Evolutionary conservation across 1,140 invertebrate genomes (phyloP).

Genomic region (Ectropis grisescens): DNA sequence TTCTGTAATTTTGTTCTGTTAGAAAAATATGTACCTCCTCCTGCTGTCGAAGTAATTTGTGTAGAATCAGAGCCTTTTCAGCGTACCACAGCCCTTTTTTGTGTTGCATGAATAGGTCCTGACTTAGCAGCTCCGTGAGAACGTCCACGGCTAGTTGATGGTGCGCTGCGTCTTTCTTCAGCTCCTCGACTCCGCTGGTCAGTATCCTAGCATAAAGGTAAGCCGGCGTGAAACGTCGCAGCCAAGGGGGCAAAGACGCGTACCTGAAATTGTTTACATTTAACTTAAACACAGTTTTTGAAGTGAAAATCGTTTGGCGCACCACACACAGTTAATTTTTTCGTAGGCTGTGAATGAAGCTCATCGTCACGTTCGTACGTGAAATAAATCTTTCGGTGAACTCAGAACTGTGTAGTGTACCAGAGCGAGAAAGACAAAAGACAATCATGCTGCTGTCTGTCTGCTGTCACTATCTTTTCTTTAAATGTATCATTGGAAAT

Average conservation of each 20-base stretch:
- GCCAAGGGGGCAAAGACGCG: conserved; percentile 29
- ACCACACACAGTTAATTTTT: too few species aligned
- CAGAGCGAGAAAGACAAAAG: too few species aligned
- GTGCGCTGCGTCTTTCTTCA: conserved; percentile 27
- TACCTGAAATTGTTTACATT: conserved; percentile 43
- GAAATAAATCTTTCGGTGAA: too few species aligned
- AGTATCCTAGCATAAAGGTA: conserved; percentile 39
- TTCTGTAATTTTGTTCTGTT: too few species aligned
- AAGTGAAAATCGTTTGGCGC: too few species aligned
- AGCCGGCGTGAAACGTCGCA: conserved; percentile 35
- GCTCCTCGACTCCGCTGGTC: conserved; percentile 30
- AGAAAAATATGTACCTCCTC: conserved; percentile 48
- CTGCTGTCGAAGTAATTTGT: conserved; percentile 23
- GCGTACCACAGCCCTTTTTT: conserved; percentile 47
- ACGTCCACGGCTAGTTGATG: conserved; percentile 30
- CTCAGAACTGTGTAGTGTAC: too few species aligned
- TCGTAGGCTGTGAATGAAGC: too few species aligned
- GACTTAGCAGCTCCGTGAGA: conserved; percentile 25
- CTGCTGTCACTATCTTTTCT: too few species aligned
- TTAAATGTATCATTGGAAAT: too few species aligned
- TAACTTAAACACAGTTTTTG: too few species aligned
- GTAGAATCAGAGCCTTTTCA: conserved; percentile 51
- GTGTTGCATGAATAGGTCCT: conserved; percentile 40
- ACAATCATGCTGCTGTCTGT: too few species aligned
- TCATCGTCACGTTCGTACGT: too few species aligned